These are phyloP conservation scores for Scaptomyza caliginosa DNA, from an alignment of 2,888 invertebrate species.

Conservation along the genomic window DNA sequence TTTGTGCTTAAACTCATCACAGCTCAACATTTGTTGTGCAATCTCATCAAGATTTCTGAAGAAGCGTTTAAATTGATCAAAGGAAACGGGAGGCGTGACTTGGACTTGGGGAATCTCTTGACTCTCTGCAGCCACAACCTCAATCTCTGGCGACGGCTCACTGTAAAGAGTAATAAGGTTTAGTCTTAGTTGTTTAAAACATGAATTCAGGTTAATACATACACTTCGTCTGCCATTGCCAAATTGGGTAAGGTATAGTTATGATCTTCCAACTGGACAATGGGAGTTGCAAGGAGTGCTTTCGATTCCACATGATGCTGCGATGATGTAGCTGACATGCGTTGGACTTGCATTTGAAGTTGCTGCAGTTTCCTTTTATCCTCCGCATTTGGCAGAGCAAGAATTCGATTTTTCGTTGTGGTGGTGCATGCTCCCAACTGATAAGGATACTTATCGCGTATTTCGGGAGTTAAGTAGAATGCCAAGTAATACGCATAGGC, in stretches of 20 bases:
- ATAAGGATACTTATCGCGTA: conserved; percentile 30
- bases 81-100: conserved; percentile 22
- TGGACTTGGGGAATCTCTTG: background rate
- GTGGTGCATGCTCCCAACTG: conserved; percentile 16
- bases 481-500: conserved; percentile 42
- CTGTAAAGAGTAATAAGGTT: background rate
- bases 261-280: background rate
- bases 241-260: background rate
- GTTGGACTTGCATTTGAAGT: background rate
- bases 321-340: background rate
- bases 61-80: conserved; percentile 25
- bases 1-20: conserved; percentile 20
- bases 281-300: background rate
- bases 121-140: background rate
- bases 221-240: conserved; percentile 1
- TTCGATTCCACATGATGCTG: background rate
- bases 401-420: conserved; percentile 14
- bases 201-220: background rate
- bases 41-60: conserved; percentile 39
- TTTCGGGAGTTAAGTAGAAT: conserved; percentile 47
- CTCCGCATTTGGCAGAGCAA: conserved; percentile 24
- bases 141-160: background rate
- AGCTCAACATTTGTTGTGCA: conserved; percentile 37
- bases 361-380: background rate
- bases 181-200: background rate